Conservation (phyloP, 2,113 vertebrate genomes). For the Morone chrysops region DNA sequence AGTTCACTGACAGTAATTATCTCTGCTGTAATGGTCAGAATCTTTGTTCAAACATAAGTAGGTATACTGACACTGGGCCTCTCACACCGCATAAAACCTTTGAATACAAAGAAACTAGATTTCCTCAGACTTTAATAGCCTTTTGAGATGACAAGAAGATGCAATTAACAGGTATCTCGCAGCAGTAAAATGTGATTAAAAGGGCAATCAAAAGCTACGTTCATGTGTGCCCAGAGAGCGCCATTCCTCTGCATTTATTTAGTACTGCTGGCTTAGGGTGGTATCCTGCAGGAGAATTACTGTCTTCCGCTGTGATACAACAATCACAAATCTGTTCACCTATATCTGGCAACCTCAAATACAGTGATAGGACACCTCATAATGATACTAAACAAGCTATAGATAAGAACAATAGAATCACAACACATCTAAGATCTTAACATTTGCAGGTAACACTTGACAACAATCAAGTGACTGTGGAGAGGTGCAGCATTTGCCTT, state of each 20-base stretch:
- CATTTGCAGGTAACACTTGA: slow-evolving; percentile 22
- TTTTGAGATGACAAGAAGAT: not conserved
- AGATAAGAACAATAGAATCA: slow-evolving; percentile 11
- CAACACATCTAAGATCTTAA: not conserved
- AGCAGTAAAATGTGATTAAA: not conserved
- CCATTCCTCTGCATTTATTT: not conserved
- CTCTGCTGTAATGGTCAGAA: not conserved
- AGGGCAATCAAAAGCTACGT: not conserved
- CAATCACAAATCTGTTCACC: not conserved
- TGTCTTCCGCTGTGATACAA: not conserved
- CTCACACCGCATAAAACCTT: not conserved
- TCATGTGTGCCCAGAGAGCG: not conserved
- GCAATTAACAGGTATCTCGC: not conserved
- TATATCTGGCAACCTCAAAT: not conserved
- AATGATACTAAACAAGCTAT: not conserved
- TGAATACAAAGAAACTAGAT: not conserved
- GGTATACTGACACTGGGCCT: not conserved
- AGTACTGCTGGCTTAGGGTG: not conserved
- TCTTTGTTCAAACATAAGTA: not conserved
- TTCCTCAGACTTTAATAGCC: not conserved
- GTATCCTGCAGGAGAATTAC: not conserved
- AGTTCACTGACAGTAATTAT: slow-evolving; percentile 5
- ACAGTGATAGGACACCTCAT: not conserved
- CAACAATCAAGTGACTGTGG: not conserved
- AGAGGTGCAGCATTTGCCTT: slow-evolving; percentile 42